Conservation (phyloP, 2,797 vertebrate genomes). For the Girardinus metallicus region DNA sequence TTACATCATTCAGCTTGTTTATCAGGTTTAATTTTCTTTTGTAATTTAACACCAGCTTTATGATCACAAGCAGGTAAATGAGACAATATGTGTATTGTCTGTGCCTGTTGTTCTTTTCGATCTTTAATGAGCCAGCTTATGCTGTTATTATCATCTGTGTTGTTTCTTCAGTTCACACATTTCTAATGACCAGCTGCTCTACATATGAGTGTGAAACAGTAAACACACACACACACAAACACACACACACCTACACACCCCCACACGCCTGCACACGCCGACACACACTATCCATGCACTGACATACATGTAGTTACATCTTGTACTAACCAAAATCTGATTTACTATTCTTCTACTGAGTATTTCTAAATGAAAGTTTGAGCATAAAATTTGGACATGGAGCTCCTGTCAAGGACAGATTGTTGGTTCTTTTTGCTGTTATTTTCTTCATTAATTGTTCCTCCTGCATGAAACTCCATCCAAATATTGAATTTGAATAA, state of each 20-base stretch:
- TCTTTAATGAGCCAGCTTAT: slow-evolving; percentile 60
- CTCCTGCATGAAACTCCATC: background rate
- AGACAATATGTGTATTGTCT: slow-evolving; percentile 6
- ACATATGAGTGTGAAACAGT: slow-evolving; percentile 22
- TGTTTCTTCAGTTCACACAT: slow-evolving; percentile 65
- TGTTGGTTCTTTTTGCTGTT: background rate
- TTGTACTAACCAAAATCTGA: background rate
- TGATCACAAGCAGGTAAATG: slow-evolving; percentile 41
- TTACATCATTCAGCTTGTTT: slow-evolving; percentile 49
- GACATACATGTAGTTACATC: background rate
- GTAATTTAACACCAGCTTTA: slow-evolving; percentile 55
- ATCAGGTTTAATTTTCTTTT: slow-evolving; percentile 59
- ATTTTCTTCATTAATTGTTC: background rate
- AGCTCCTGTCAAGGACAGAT: background rate
- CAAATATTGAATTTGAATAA: background rate
- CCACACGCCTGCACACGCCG: slow-evolving; percentile 7
- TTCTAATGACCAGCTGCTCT: slow-evolving; percentile 74
- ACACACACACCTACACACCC: background rate
- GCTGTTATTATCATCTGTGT: slow-evolving; percentile 53
- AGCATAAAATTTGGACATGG: background rate
- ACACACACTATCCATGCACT: background rate
- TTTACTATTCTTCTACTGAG: background rate
- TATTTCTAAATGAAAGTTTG: background rate
- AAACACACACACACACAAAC: background rate
- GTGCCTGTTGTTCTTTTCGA: slow-evolving; percentile 59